Percentiles rank a stretch among this genome's conserved stretches.
These are phyloP conservation scores for Gastrophryne carolinensis DNA, from an alignment of 2,797 vertebrate genomes.

Conservation along the genomic window DNA sequence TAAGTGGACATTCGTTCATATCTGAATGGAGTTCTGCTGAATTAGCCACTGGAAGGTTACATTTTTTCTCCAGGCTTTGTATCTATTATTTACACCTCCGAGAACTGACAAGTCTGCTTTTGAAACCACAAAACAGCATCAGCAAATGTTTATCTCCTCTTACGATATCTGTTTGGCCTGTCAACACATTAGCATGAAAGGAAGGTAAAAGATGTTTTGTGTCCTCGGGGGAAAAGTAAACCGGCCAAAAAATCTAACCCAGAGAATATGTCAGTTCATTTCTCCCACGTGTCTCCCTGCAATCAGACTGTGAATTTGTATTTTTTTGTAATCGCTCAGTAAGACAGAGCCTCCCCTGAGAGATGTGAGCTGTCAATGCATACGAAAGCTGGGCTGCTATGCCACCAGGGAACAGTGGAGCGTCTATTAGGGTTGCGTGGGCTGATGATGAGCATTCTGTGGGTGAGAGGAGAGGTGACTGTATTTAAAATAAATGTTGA, in stretches of 20 bases:
- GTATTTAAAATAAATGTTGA: not conserved
- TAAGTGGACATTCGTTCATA: no score
- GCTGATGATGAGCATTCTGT: slow-evolving; percentile 17
- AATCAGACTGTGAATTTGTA: not conserved
- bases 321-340: slow-evolving; percentile 10
- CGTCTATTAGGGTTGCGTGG: not conserved
- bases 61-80: no score
- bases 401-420: not conserved
- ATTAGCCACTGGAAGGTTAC: no score
- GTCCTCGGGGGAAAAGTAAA: not conserved
- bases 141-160: not conserved
- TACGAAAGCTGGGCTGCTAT: not conserved
- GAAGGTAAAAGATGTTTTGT: not conserved
- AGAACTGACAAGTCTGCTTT: not conserved
- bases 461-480: not conserved
- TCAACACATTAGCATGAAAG: not conserved
- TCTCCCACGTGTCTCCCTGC: not conserved
- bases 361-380: slow-evolving; percentile 3
- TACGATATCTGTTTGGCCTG: not conserved
- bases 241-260: not conserved
- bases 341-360: not conserved
- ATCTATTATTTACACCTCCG: no score
- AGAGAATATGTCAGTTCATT: not conserved
- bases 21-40: no score
- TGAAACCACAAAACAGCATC: not conserved